Conservation (phyloP, 2,888 invertebrate genomes). For the Petrolisthes manimaculis region DNA sequence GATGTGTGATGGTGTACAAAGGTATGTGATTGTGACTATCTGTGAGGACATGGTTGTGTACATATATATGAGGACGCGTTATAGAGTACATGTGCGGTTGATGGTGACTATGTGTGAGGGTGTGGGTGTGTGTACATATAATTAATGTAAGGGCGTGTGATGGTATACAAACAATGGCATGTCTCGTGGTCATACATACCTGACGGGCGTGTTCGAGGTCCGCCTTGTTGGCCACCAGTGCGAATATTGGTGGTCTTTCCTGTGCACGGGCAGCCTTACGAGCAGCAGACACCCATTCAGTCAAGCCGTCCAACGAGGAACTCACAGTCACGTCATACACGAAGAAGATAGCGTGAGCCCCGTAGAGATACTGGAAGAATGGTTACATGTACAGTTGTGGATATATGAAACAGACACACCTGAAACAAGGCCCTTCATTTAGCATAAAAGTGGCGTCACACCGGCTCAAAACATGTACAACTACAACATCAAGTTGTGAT, state of each 20-base stretch:
- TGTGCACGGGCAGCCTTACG: conserved; percentile 54
- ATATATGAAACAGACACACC: background rate
- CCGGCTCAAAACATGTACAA: too few species aligned
- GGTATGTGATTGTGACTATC: too few species aligned
- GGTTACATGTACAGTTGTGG: background rate
- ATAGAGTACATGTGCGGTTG: too few species aligned
- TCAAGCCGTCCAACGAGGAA: conserved; percentile 82
- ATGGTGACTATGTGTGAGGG: too few species aligned
- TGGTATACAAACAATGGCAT: too few species aligned
- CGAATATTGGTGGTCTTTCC: conserved; percentile 62
- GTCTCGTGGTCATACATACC: conserved; percentile 24
- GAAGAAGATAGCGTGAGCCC: conserved; percentile 74
- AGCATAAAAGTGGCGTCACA: too few species aligned
- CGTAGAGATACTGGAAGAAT: conserved; percentile 63
- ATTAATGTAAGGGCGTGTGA: too few species aligned
- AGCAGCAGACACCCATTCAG: conserved; percentile 77
- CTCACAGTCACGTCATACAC: conserved; percentile 88
- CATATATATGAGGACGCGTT: too few species aligned
- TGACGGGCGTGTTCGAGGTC: conserved; percentile 66
- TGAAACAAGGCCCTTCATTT: background rate
- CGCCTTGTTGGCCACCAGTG: conserved; percentile 66
- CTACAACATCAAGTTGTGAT: too few species aligned
- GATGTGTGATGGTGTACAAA: too few species aligned
- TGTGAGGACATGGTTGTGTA: too few species aligned
- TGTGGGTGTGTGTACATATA: too few species aligned